phyloP scores from a whole-genome alignment of 2,113 vertebrate species.

The Romanogobio albipinnatus region DNA sequence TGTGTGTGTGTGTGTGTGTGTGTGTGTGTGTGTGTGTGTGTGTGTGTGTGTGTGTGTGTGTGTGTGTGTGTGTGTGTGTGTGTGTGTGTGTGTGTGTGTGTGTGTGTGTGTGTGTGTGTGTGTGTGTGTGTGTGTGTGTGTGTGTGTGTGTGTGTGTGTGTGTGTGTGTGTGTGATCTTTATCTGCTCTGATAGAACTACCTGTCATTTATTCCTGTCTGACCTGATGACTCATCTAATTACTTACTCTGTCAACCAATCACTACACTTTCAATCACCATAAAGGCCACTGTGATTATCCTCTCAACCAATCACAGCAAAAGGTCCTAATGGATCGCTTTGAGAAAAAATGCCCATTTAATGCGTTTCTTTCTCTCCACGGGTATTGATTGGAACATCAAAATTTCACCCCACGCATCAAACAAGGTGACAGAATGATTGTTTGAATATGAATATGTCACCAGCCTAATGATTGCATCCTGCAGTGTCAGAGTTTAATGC shows the following conservation, averaged over 20 bases:
- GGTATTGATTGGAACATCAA: conserved; percentile 45
- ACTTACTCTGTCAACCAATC: conserved; percentile 29
- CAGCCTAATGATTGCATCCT: conserved; percentile 11
- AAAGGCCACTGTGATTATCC: conserved; percentile 23
- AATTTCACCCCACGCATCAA: conserved; percentile 5
- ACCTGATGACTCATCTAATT: conserved; percentile 31
- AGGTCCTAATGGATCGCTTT: conserved; percentile 20
- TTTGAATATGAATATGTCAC: conserved; percentile 25
- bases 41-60: no score
- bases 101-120: no score
- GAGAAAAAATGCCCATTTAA: conserved; percentile 12
- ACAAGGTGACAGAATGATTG: background rate
- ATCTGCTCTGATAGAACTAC: background rate
- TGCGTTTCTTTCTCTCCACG: conserved; percentile 29
- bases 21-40: no score
- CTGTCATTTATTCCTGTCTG: background rate
- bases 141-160: no score
- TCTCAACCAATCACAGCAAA: conserved; percentile 33
- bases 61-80: no score
- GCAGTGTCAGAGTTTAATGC: background rate
- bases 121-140: no score
- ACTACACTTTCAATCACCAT: conserved; percentile 26
- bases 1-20: no score
- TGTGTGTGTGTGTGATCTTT: background rate
- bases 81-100: background rate